phyloP scores from a whole-genome alignment of 2,113 vertebrate species.

The Poeciliopsis retropinna region DNA sequence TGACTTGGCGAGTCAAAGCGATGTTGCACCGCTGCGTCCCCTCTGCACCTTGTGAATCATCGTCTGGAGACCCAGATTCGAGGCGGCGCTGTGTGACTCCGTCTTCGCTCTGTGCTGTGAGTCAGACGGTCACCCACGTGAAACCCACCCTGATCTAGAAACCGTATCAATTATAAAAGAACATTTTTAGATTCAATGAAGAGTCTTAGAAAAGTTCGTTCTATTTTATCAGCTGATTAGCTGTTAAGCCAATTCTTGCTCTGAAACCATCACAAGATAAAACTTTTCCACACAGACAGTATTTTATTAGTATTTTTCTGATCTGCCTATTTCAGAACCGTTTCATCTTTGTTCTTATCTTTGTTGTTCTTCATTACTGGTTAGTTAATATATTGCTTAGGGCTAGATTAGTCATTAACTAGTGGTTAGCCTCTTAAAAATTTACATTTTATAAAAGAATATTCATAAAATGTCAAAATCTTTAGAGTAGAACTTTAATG shows the following conservation, averaged over 20 bases:
- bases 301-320: not conserved
- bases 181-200: not conserved
- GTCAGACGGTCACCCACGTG: conserved; percentile 29
- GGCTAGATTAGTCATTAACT: no score
- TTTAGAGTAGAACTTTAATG: no score
- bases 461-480: no score
- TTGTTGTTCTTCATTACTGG: not conserved
- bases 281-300: not conserved
- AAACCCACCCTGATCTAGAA: conserved; percentile 1
- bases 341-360: not conserved
- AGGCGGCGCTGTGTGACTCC: conserved; percentile 12
- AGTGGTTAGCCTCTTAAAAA: no score
- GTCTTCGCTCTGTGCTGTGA: conserved; percentile 41
- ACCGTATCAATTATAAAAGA: not conserved
- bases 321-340: not conserved
- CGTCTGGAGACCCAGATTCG: conserved; percentile 27
- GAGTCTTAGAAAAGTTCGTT: not conserved
- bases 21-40: conserved; percentile 9
- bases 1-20: conserved; percentile 20
- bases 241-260: not conserved
- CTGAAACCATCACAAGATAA: not conserved
- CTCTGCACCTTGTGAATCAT: conserved; percentile 47
- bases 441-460: no score
- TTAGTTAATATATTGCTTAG: not conserved
- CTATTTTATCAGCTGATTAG: not conserved